Percentiles rank a stretch among this genome's conserved stretches.
Conservation (phyloP, 2,888 invertebrate species). For the Rosalia funebris region DNA sequence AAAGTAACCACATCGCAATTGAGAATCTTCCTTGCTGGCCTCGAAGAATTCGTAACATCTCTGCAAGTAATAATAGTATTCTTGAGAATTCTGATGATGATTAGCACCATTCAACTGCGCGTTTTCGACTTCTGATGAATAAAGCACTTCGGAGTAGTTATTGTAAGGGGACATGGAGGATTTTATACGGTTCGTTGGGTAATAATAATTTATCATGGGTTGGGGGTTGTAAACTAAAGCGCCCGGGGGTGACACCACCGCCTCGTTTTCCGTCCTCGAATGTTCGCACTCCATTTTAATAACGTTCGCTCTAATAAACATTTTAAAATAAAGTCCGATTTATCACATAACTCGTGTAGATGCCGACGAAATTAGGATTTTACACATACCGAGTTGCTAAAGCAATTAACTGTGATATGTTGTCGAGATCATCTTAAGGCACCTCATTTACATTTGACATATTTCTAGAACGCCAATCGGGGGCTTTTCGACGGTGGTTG, state of each 20-base stretch:
- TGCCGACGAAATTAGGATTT: conserved; percentile 35
- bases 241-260: neutral
- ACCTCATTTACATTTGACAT: conserved; percentile 51
- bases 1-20: conserved; percentile 6
- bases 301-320: conserved; percentile 14
- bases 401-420: conserved; percentile 45
- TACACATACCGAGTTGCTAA: conserved; percentile 40
- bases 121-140: conserved; percentile 17
- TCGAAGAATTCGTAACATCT: conserved; percentile 20
- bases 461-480: conserved; percentile 49
- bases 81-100: conserved; percentile 5
- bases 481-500: conserved; percentile 40
- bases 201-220: conserved; percentile 20
- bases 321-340: conserved; percentile 5
- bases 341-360: conserved; percentile 25
- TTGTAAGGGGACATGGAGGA: conserved; percentile 25
- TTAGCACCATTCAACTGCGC: neutral
- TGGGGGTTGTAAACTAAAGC: conserved; percentile 13
- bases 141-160: conserved; percentile 25
- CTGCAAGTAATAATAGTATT: conserved; percentile 9
- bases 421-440: conserved; percentile 41
- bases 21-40: neutral
- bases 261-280: conserved; percentile 14
- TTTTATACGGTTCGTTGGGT: conserved; percentile 20
- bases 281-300: conserved; percentile 32